Conservation (phyloP, 2,888 invertebrate genomes). For the Spodoptera picta region DNA sequence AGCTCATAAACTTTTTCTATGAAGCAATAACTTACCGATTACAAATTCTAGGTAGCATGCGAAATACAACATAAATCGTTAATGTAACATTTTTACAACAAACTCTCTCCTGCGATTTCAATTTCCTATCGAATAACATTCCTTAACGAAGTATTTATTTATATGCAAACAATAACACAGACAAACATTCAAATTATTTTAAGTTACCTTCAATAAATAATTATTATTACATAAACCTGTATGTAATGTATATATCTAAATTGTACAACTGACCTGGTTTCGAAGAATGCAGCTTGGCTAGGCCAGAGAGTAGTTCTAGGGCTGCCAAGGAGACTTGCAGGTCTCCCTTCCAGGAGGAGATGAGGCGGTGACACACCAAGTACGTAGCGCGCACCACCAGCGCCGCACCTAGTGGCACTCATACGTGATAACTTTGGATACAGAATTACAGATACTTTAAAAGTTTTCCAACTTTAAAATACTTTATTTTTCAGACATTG, state of each 20-base stretch:
- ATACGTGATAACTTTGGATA: constrained; percentile 10
- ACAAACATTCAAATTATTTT: not conserved
- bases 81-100: constrained; percentile 2
- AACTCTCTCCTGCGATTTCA: no score
- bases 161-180: not conserved
- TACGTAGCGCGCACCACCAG: constrained; percentile 97
- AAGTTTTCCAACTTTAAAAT: no score
- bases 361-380: constrained; percentile 97
- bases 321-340: constrained; percentile 97
- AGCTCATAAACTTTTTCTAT: not conserved
- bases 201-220: no score
- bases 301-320: constrained; percentile 95
- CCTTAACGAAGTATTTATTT: no score
- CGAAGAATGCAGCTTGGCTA: constrained; percentile 96
- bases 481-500: no score
- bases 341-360: constrained; percentile 98
- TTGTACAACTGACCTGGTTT: constrained; percentile 92
- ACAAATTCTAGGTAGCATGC: constrained; percentile 80
- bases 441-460: not conserved
- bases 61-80: constrained; percentile 52
- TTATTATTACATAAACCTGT: not conserved
- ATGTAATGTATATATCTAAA: not conserved
- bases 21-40: constrained; percentile 74
- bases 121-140: no score
- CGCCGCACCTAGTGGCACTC: constrained; percentile 85